Conservation (phyloP, 2,113 vertebrate species). For the Ictalurus punctatus region DNA sequence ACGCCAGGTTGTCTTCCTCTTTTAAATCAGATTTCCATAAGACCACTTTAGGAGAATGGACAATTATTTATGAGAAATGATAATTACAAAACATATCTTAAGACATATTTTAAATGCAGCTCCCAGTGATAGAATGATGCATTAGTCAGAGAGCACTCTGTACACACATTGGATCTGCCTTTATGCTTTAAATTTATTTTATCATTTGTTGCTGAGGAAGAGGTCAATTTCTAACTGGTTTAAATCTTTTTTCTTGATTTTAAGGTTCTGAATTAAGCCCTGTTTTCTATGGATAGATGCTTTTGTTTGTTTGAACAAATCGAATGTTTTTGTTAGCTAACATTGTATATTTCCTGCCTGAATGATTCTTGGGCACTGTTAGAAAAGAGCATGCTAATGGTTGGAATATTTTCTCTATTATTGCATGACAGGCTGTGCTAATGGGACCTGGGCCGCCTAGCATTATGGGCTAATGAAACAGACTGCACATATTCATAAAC, state of each 20-base stretch:
- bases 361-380: slow-evolving; percentile 24
- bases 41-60: slow-evolving; percentile 36
- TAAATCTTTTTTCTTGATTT: background rate
- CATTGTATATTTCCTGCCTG: slow-evolving; percentile 27
- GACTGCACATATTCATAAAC: slow-evolving; percentile 36
- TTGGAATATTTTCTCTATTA: slow-evolving; percentile 26
- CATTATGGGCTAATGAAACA: slow-evolving; percentile 34
- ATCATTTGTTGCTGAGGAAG: background rate
- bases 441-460: slow-evolving; percentile 29
- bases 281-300: background rate
- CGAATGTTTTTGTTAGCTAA: slow-evolving; percentile 2
- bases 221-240: background rate
- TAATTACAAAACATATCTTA: slow-evolving; percentile 15
- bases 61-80: slow-evolving; percentile 37
- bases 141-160: slow-evolving; percentile 14
- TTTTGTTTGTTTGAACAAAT: slow-evolving; percentile 22
- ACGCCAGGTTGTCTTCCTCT: slow-evolving; percentile 51
- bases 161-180: background rate
- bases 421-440: slow-evolving; percentile 11
- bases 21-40: slow-evolving; percentile 40
- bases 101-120: slow-evolving; percentile 23
- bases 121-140: background rate
- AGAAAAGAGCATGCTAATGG: slow-evolving; percentile 13
- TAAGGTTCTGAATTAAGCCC: background rate
- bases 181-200: background rate